Base-by-base conservation (phyloP, 2,113 vertebrate genomes). In the Caretta caretta region DNA sequence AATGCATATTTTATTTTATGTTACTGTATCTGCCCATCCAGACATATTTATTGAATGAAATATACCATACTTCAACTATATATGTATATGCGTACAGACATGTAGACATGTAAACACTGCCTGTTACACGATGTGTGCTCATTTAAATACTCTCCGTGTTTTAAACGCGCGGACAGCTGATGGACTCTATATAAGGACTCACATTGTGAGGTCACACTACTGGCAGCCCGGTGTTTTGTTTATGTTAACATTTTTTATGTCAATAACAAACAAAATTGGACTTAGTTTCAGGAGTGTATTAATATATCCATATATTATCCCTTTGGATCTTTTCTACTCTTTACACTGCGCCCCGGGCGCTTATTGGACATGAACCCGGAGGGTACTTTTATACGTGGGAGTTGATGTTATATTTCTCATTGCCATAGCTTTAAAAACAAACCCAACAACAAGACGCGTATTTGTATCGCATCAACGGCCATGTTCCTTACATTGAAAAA, bases 21-120 rank as follows among this genome's bases (percentile, higher is more conserved):
- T 22, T 38, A 38, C 22, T 72, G 62, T 25, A 84, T 87, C 29
- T 85, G 29, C 5, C 81, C 87, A 90, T 62, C 27, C 27, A 31
- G 57, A 12, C 57, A 6, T 29, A 17, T 59, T 59, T 69, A 69
- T 69, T 69, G 17, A 69, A n/a, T 69, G 62, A n/a, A 19, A n/a
- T n/a, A 69, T 69, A 19, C 9, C 62, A n/a, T 8, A 19, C 62
- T 35, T n/a, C 9, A 22, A 19, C 2, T 10, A 14, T 24, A 22
- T 5, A 38, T 22, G 3, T 7, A 5, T 7, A 35, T 1, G 13
- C 2, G 0, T 20, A 3, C 10, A 3, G 8, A 50, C 3, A 2
- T 35, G 11, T 27, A 54, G 8, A 5, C 20, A 31, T 5, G 6
- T 17, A 20, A 31, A 46, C 49, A 20, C 27, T 31, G 17, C 46